phyloP scores from a whole-genome alignment of 2,113 vertebrate genomes.

The Etheostoma spectabile region DNA sequence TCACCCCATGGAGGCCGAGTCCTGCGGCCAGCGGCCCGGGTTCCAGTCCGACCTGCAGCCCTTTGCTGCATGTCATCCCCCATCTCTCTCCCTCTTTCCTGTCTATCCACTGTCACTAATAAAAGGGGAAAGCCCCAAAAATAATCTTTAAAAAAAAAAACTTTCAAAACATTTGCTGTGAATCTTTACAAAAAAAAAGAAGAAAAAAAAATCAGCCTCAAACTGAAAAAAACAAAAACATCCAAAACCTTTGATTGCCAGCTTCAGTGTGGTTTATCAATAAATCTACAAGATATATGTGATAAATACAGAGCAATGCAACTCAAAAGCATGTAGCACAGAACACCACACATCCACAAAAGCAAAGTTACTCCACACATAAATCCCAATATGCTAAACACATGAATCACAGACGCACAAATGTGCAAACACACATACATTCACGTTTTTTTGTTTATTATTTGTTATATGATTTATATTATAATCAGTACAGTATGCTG shows the following conservation, averaged over 20 bases:
- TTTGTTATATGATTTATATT: not conserved
- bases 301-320: not conserved
- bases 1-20: no score
- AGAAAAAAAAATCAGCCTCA: no score
- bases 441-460: not conserved
- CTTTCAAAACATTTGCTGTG: no score
- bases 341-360: not conserved
- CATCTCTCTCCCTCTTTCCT: no score
- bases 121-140: no score
- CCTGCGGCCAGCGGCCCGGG: no score
- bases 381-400: conserved; percentile 8
- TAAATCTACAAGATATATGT: conserved; percentile 5
- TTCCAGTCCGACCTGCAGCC: no score
- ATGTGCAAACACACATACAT: not conserved
- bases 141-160: no score
- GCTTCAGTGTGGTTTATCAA: not conserved
- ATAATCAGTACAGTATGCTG: not conserved
- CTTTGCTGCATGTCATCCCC: no score
- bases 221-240: no score
- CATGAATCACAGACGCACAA: conserved; percentile 1
- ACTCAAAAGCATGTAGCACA: not conserved
- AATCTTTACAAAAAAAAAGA: no score
- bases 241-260: not conserved
- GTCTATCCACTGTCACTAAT: no score
- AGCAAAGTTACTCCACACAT: not conserved